Conservation (phyloP, 2,888 invertebrate species). For the Eupithecia exiguata region DNA sequence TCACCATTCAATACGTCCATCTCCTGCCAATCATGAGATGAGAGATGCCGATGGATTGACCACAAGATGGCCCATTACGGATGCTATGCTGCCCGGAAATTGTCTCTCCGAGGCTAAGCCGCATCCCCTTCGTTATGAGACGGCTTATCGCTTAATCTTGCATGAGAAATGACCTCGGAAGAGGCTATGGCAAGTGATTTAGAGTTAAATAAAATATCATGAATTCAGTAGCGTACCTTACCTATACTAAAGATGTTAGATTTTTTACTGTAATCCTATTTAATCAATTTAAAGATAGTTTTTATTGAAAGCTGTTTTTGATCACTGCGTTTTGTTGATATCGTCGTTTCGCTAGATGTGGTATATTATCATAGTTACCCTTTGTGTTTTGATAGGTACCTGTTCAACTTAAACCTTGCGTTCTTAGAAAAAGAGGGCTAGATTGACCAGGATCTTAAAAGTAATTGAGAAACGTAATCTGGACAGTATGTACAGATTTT, state of each 20-base stretch:
- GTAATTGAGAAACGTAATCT: not conserved
- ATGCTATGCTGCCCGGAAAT: conserved; percentile 31
- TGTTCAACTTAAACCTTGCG: not conserved
- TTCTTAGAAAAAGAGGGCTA: not conserved
- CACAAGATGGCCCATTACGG: conserved; percentile 35
- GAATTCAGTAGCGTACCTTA: not conserved
- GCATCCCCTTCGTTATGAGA: conserved; percentile 28
- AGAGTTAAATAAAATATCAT: not conserved
- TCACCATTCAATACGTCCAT: conserved; percentile 17
- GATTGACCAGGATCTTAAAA: not conserved
- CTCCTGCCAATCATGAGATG: conserved; percentile 33
- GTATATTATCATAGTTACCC: too few species aligned
- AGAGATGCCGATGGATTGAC: conserved; percentile 30
- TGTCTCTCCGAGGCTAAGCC: conserved; percentile 26
- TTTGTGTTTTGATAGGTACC: not conserved
- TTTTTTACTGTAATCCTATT: too few species aligned
- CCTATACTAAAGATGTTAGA: not conserved
- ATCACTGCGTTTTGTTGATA: too few species aligned
- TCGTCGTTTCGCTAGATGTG: too few species aligned
- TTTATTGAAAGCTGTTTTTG: not conserved
- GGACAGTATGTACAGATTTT: not conserved
- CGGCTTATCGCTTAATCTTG: conserved; percentile 17
- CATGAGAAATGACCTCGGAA: conserved; percentile 9
- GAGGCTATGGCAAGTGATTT: not conserved
- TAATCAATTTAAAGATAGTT: too few species aligned